Percentiles rank a stretch among this genome's conserved stretches.
Conservation (phyloP, 2,888 invertebrate species). For the Lithophane socia region DNA sequence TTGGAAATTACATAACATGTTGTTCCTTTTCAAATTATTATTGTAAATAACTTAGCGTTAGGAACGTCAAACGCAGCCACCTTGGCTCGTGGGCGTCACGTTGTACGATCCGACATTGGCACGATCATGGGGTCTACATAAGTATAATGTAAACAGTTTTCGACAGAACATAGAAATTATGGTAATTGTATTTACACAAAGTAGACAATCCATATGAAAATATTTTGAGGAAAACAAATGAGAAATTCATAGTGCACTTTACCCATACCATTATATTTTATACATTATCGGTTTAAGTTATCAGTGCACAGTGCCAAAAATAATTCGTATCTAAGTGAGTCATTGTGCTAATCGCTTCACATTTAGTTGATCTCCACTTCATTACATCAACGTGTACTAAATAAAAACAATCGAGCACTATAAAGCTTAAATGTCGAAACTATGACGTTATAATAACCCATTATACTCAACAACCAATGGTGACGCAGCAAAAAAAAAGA, state of each 20-base stretch:
- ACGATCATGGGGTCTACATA: conserved; percentile 25
- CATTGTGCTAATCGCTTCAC: conserved; percentile 26
- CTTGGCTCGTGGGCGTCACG: conserved; percentile 56
- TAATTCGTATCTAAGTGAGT: conserved; percentile 32
- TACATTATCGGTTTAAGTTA: conserved; percentile 25
- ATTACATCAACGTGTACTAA: conserved; percentile 17
- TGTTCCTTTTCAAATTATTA: conserved; percentile 28
- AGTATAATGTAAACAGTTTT: conserved; percentile 10
- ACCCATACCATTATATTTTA: conserved; percentile 4
- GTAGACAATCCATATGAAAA: background rate
- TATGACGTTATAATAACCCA: conserved; percentile 35
- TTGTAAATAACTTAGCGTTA: conserved; percentile 41
- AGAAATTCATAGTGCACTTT: conserved; percentile 17
- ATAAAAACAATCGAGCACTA: conserved; percentile 25
- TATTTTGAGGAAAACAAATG: background rate
- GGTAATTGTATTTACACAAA: background rate
- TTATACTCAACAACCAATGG: conserved; percentile 29
- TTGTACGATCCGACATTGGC: conserved; percentile 41
- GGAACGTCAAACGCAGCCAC: conserved; percentile 62
- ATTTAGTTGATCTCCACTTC: conserved; percentile 47
- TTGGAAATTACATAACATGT: conserved; percentile 29
- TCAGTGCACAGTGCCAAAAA: conserved; percentile 28
- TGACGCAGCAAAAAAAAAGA: conserved; percentile 36
- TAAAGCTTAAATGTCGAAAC: conserved; percentile 33
- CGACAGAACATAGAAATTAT: background rate